A percentile compares a stretch with the other conserved stretches of the same genome.
Evolutionary conservation across 2,888 invertebrate species (phyloP).

Genomic region (Neuroscelio doddi): DNA sequence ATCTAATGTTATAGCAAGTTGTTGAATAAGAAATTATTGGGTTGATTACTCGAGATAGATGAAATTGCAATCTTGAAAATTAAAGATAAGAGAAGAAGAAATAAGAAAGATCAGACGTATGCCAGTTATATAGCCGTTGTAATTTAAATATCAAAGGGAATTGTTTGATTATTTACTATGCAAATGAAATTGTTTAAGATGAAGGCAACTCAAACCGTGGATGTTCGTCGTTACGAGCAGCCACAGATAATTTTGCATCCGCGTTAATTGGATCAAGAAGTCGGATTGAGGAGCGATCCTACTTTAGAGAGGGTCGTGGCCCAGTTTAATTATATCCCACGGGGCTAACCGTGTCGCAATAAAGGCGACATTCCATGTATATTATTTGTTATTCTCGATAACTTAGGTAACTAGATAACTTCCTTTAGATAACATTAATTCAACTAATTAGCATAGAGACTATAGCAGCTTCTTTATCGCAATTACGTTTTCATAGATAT

Average conservation of each 20-base stretch:
- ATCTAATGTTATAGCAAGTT: too few species aligned
- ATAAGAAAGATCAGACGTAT: constrained; percentile 30
- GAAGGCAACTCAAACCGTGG: constrained; percentile 53
- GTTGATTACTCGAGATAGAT: neutral
- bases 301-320: constrained; percentile 55
- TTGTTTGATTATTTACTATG: constrained; percentile 71
- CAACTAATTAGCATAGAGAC: too few species aligned
- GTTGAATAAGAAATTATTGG: too few species aligned
- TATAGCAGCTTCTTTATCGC: too few species aligned
- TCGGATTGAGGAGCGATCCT: constrained; percentile 65
- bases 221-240: constrained; percentile 50
- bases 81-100: constrained; percentile 52
- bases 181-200: constrained; percentile 69
- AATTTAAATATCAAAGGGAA: constrained; percentile 71
- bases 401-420: constrained; percentile 8
- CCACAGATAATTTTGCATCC: constrained; percentile 65
- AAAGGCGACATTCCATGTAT: constrained; percentile 48
- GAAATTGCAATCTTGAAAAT: constrained; percentile 51
- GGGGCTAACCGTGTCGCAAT: constrained; percentile 62
- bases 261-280: constrained; percentile 72
- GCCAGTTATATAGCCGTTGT: constrained; percentile 49
- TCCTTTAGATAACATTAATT: too few species aligned
- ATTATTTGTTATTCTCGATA: constrained; percentile 28
- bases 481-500: too few species aligned
- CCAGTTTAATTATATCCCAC: constrained; percentile 67